Evolutionary conservation across 1,140 invertebrate species (phyloP), one percentile per base, ranked within the genome.

Genomic region (Temnothorax nylanderi): DNA sequence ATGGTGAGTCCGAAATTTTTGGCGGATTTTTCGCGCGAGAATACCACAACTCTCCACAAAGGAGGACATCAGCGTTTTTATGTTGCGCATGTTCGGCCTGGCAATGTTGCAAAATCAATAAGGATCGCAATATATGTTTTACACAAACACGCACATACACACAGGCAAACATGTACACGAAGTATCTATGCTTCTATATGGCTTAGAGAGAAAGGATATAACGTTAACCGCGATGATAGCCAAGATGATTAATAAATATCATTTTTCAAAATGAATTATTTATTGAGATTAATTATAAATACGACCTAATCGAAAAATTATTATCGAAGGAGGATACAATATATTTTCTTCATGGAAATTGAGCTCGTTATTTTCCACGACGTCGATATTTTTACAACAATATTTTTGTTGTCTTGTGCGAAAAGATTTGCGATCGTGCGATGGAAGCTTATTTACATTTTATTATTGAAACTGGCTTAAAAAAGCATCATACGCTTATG

Each of bases 1-100:
- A 93, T 95, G 92, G 95, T 95, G 69, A 89, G 92, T 91, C 32
- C 10, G 74, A 51, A 65, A 60, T 84, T 75, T 84, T 74, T 60
- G 54, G 69, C 80, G 67, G 18, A 82, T 72, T 84, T 84, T 75
- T 84, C 69, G 69, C 69, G 26, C 80, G 69, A 47, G 51, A 16
- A 64, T n/a, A 47, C 49, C 21, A 60, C 56, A 44, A 51, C 49
- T 64, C n/a, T 21, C 54, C 13, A 60, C 80, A 75, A 84, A 84
- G 54, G 69, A 84, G 80, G 80, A 84, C 80, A 41, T 84, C 69
- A 44, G 69, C 44, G 80, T 84, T 84, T 84, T 84, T 84, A 84
- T 60, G 69, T 74, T 84, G 80, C 80, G 80, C 67, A 74, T 60
- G 41, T 84, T 84, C 69, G 69, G 80, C 80, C 80, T 84, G 80